phyloP scores from a whole-genome alignment of 1,140 invertebrate genomes.

The Micrasema minimum region DNA sequence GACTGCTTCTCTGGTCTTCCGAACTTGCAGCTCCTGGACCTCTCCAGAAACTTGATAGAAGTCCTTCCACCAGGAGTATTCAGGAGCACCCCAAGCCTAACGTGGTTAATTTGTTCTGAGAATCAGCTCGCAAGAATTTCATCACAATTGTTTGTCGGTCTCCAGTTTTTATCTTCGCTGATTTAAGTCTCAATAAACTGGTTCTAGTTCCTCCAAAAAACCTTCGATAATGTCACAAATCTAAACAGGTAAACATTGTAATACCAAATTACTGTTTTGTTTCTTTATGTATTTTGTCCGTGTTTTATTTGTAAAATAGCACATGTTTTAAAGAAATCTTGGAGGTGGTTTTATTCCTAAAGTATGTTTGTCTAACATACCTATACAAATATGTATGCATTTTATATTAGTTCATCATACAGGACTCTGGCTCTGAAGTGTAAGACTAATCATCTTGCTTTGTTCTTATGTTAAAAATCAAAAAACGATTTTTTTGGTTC shows the following conservation, averaged over 20 bases:
- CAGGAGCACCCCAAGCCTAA: constrained; percentile 9
- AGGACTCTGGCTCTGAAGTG: too few relatives aligned
- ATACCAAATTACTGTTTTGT: too few relatives aligned
- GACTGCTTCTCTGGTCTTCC: constrained; percentile 27
- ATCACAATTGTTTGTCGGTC: constrained; percentile 7
- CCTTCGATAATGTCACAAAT: constrained; percentile 23
- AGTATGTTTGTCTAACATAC: too few relatives aligned
- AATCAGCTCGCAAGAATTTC: constrained; percentile 36
- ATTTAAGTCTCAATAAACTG: constrained; percentile 41
- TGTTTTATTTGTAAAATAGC: too few relatives aligned
- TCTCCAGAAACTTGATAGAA: constrained; percentile 36
- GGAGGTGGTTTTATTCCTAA: too few relatives aligned
- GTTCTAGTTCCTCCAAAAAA: constrained; percentile 26
- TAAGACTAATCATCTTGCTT: too few relatives aligned
- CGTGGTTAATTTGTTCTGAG: constrained; percentile 16
- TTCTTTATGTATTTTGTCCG: too few relatives aligned
- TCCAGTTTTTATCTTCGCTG: constrained; percentile 24
- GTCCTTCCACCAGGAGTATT: constrained; percentile 27
- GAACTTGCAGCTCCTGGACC: constrained; percentile 26
- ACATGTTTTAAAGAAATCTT: too few relatives aligned
- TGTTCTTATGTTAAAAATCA: too few relatives aligned
- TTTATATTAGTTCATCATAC: too few relatives aligned
- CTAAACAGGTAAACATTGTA: constrained; percentile 27
- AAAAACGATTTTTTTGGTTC: too few relatives aligned
- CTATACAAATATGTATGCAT: too few relatives aligned